These are phyloP conservation scores for Drosophila micromelanica DNA, from an alignment of 1,140 invertebrate genomes.

Conservation along the genomic window DNA sequence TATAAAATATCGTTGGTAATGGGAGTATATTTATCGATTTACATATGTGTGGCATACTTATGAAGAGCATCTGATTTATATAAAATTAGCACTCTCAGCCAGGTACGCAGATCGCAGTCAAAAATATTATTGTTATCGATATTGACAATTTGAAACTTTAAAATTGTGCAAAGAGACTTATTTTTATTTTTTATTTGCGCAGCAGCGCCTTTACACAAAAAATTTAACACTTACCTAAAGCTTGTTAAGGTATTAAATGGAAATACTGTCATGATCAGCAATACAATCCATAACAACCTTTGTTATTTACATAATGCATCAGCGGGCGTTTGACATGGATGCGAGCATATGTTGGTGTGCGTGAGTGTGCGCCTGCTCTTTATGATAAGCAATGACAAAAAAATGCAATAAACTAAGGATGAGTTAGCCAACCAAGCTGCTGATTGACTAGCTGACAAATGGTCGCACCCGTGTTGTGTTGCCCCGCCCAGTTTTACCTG, in stretches of 20 bases:
- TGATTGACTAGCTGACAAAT: constrained; percentile 68
- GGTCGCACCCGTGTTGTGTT: constrained; percentile 37
- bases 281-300: background rate
- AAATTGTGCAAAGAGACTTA: too few relatives aligned
- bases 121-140: too few relatives aligned
- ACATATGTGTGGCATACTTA: too few relatives aligned
- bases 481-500: constrained; percentile 51
- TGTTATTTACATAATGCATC: background rate
- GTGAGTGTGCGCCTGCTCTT: background rate
- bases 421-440: constrained; percentile 14
- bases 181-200: too few relatives aligned
- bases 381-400: constrained; percentile 4
- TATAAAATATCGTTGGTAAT: too few relatives aligned
- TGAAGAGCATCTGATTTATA: too few relatives aligned
- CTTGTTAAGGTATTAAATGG: too few relatives aligned
- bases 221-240: background rate
- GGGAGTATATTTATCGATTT: too few relatives aligned
- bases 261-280: background rate
- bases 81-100: too few relatives aligned
- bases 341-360: background rate
- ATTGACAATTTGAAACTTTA: too few relatives aligned
- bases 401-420: constrained; percentile 25
- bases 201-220: background rate
- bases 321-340: background rate
- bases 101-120: too few relatives aligned